Evolutionary conservation across 1,140 invertebrate species (phyloP).

Genomic region (Fopius arisanus): DNA sequence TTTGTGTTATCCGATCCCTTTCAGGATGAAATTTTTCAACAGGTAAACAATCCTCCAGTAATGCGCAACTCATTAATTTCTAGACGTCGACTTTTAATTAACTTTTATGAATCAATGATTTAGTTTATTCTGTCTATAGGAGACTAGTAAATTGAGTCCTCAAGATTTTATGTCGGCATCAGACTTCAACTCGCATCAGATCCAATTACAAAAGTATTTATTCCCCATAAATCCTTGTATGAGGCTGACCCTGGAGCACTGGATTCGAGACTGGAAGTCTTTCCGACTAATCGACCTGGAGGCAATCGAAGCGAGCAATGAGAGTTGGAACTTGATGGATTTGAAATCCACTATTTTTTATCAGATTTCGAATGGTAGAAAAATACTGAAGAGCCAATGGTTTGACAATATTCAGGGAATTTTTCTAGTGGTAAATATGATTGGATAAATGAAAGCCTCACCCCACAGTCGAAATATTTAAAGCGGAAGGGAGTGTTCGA

Average conservation of each 20-base stretch:
- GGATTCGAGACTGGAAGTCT: conserved; percentile 47
- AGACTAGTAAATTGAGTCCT: neutral
- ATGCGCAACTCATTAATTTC: too few species aligned
- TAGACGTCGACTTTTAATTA: too few species aligned
- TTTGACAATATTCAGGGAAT: conserved; percentile 71
- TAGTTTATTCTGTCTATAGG: conserved; percentile 23
- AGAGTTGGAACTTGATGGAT: conserved; percentile 70
- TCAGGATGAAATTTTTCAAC: conserved; percentile 5
- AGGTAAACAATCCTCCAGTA: conserved; percentile 22
- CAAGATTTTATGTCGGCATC: neutral
- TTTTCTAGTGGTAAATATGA: conserved; percentile 55
- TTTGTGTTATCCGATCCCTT: conserved; percentile 81
- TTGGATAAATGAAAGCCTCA: neutral
- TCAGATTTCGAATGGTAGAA: conserved; percentile 68
- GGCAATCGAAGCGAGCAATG: conserved; percentile 59
- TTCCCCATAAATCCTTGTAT: conserved; percentile 58
- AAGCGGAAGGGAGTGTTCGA: neutral
- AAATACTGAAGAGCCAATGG: conserved; percentile 69
- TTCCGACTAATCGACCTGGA: conserved; percentile 51
- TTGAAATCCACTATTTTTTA: conserved; percentile 67
- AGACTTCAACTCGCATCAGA: neutral
- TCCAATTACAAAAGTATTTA: conserved; percentile 39
- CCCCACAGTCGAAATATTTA: neutral
- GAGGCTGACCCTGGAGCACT: conserved; percentile 49
- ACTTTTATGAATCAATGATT: too few species aligned